A percentile compares a stretch with the other conserved stretches of the same genome.
These are phyloP conservation scores for Mallotus villosus DNA, from an alignment of 2,797 vertebrate genomes.

Conservation along the genomic window DNA sequence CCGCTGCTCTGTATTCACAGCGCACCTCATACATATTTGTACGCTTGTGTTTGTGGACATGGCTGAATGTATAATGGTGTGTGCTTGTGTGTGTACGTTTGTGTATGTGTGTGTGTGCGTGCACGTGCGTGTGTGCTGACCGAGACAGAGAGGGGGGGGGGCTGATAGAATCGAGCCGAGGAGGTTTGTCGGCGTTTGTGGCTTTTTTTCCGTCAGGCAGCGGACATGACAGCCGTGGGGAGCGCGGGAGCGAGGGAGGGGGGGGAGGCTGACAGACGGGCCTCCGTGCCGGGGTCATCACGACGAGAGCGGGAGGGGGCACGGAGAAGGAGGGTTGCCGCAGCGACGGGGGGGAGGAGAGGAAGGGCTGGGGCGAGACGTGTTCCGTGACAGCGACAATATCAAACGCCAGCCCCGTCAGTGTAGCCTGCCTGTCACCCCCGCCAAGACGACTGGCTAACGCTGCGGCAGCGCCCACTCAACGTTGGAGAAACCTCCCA, in stretches of 20 bases:
- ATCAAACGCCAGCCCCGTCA: constrained; percentile 42
- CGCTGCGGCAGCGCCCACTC: neutral
- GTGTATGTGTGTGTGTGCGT: neutral
- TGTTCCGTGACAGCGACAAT: constrained; percentile 54
- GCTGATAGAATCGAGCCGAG: constrained; percentile 67
- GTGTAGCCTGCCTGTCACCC: neutral
- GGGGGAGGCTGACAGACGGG: constrained; percentile 19
- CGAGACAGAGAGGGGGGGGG: too few relatives aligned
- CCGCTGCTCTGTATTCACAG: constrained; percentile 24
- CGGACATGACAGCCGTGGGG: constrained; percentile 82
- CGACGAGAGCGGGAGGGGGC: neutral
- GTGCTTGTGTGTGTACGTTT: constrained; percentile 2
- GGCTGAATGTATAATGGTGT: neutral
- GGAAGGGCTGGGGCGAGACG: too few relatives aligned
- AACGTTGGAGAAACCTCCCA: constrained; percentile 6
- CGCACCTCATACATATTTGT: constrained; percentile 14
- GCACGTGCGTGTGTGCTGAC: neutral
- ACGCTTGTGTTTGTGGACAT: constrained; percentile 2
- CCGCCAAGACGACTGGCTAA: too few relatives aligned
- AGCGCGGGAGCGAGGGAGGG: constrained; percentile 34
- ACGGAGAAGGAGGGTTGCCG: constrained; percentile 15
- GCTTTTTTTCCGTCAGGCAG: constrained; percentile 74
- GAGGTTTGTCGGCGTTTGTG: constrained; percentile 70
- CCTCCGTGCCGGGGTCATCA: too few relatives aligned
- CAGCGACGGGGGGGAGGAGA: too few relatives aligned